Percentiles rank a stretch among this genome's conserved stretches.
Evolutionary conservation across 2,113 vertebrate genomes (phyloP).

Genomic region (Dryoscopus gambensis): DNA sequence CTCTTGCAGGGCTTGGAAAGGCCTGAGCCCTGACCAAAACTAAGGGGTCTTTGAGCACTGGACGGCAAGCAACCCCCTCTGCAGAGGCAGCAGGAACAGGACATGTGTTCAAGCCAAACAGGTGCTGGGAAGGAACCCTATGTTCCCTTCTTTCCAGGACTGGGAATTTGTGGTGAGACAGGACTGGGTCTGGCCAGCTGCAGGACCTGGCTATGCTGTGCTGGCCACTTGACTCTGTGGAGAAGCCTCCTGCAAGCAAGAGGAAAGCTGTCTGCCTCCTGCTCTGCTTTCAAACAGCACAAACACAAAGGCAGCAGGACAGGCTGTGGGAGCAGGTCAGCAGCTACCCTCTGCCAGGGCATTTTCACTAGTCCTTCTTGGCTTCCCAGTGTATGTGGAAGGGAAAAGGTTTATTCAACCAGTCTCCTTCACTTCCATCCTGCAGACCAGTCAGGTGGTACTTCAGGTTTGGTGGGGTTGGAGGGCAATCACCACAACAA

Average conservation of each 20-base stretch:
- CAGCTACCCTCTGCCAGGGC: background rate
- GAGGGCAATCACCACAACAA: background rate
- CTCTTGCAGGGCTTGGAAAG: background rate
- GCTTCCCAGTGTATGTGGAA: background rate
- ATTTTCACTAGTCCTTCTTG: background rate
- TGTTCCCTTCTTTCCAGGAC: background rate
- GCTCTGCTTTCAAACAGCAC: background rate
- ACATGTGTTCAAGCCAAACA: background rate
- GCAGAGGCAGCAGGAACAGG: background rate
- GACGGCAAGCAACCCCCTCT: background rate
- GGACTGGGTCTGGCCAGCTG: background rate
- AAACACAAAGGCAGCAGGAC: background rate
- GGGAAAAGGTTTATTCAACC: background rate
- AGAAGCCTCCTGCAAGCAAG: background rate
- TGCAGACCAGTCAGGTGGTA: background rate
- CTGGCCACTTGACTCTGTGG: background rate
- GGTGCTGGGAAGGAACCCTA: background rate
- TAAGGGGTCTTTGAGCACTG: background rate
- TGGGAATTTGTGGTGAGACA: background rate
- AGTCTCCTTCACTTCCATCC: background rate
- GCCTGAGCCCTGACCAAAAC: background rate
- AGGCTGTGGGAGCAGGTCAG: background rate
- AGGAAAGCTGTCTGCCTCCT: background rate
- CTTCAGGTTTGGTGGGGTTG: background rate
- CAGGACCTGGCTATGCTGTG: background rate